These are phyloP conservation scores for Scaptomyza montana DNA, from an alignment of 1,140 invertebrate species.

Conservation along the genomic window DNA sequence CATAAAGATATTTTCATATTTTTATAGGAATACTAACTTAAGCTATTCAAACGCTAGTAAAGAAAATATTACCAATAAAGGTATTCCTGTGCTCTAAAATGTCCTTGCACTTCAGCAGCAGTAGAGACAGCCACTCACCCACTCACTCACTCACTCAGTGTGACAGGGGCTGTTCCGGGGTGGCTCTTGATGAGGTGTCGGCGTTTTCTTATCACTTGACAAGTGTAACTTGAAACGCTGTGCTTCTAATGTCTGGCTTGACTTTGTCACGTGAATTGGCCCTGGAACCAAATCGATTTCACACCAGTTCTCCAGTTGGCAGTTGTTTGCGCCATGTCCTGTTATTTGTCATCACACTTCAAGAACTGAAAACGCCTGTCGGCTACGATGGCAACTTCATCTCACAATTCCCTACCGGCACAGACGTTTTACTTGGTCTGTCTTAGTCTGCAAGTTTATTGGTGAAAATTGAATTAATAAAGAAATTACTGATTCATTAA, in stretches of 20 bases:
- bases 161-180: constrained; percentile 31
- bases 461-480: constrained; percentile 24
- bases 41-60: constrained; percentile 1
- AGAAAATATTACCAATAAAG: neutral
- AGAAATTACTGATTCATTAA: constrained; percentile 19
- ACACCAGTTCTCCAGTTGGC: constrained; percentile 6
- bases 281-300: constrained; percentile 70
- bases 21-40: neutral
- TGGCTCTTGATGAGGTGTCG: constrained; percentile 43
- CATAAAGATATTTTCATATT: neutral
- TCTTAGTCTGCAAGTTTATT: constrained; percentile 12
- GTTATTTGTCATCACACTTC: constrained; percentile 68
- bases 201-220: constrained; percentile 37
- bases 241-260: constrained; percentile 38
- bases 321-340: constrained; percentile 58
- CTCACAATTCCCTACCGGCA: constrained; percentile 5
- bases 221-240: constrained; percentile 60
- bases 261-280: constrained; percentile 46
- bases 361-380: constrained; percentile 42
- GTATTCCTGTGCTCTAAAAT: constrained; percentile 4
- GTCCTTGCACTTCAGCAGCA: constrained; percentile 17
- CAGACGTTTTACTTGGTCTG: neutral
- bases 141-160: neutral
- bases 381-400: constrained; percentile 5
- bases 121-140: constrained; percentile 5